Evolutionary conservation across 2,113 vertebrate species (phyloP), one percentile per base, ranked within the genome.

Genomic region (Gobio gobio): DNA sequence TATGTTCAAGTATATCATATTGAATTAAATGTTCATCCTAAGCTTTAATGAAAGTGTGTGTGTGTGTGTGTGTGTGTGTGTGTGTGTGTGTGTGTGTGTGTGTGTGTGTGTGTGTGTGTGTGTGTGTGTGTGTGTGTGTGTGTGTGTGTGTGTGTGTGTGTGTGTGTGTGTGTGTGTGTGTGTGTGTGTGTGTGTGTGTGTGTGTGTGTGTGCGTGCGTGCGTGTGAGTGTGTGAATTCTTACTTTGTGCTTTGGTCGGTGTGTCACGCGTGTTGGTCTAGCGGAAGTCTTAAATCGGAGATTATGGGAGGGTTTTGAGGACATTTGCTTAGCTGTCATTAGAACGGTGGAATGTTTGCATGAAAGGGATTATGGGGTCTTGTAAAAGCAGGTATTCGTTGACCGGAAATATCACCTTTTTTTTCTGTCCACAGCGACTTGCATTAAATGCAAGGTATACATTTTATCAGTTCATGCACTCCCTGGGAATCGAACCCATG

Each of bases 301-400:
- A 75, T 78, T 84, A 83, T 45, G 29, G 12, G 33, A 72, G 72
- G 75, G 63, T 70, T 66, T 56, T 74, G 24, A 78, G 51, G 64
- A 36, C 66, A 81, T 81, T 85, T 80, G 66, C 33, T 24, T 56
- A 56, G 64, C 29, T 63, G 64, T 76, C 58, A 51, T 47, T 56
- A 74, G 56, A 61, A 81, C 72, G 12, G 58, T 87, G 78, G 76
- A 84, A 56, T 82, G 36, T 54, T 64, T 59, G 74, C 45, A 29
- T 82, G 61, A 82, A 33, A 0, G 10, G 18, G 79, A 26, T 82
- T 84, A 68, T 66, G 45, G 43, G 84, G 18, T 64, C 29, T 47
- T 72, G 33, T 40, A 29, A 26, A 72, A 18, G 45, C 24, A 51
- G 26, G 79, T 9, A 33, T 82, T 74, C n/a, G 9, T n/a, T 78